Conservation (phyloP, 2,797 vertebrate species). For the Lindbergichthys nudifrons region DNA sequence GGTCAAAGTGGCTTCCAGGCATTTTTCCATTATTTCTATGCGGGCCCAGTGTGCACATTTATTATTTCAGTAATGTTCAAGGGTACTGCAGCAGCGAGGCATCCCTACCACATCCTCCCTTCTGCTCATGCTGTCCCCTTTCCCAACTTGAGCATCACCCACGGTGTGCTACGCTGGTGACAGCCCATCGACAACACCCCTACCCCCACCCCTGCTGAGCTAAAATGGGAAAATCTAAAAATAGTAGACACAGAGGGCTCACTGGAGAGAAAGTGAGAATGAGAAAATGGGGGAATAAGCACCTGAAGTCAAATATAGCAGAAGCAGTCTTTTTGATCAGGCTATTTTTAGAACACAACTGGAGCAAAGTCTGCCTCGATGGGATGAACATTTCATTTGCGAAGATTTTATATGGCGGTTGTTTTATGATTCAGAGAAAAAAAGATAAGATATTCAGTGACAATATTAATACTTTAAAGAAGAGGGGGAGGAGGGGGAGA, state of each 20-base stretch:
- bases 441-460: not conserved
- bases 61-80: constrained; percentile 46
- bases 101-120: constrained; percentile 42
- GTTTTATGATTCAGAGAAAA: constrained; percentile 11
- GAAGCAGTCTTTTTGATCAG: constrained; percentile 49
- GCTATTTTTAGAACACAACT: constrained; percentile 72
- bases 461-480: constrained; percentile 13
- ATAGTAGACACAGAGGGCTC: constrained; percentile 68
- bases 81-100: constrained; percentile 45
- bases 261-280: constrained; percentile 59
- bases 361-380: constrained; percentile 53
- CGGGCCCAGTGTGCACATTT: constrained; percentile 28
- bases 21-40: constrained; percentile 22
- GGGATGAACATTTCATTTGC: constrained; percentile 53
- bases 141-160: constrained; percentile 58
- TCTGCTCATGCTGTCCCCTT: constrained; percentile 57
- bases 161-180: constrained; percentile 47
- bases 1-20: constrained; percentile 26
- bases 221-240: constrained; percentile 78
- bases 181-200: constrained; percentile 43
- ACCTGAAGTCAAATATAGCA: constrained; percentile 77
- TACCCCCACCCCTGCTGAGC: constrained; percentile 43
- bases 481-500: not conserved
- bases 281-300: constrained; percentile 61
- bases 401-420: constrained; percentile 10